Conservation (phyloP, 1,140 invertebrate species). For the Papilio polytes region DNA sequence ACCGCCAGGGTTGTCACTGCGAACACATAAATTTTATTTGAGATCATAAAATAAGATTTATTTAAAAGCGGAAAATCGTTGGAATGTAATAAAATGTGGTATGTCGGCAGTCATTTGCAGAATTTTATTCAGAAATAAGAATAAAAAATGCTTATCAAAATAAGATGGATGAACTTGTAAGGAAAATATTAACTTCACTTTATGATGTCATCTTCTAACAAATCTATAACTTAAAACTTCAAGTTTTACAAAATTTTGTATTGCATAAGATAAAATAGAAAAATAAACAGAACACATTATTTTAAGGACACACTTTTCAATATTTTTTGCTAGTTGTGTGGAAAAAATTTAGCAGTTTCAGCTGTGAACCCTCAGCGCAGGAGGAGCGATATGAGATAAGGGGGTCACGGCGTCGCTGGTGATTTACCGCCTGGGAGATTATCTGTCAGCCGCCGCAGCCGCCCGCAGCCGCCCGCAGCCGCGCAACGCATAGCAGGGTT, state of each 20-base stretch:
- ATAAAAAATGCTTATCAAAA: no score
- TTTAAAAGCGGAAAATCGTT: not conserved
- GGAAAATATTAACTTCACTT: no score
- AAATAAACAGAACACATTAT: no score
- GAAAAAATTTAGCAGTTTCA: constrained; percentile 10
- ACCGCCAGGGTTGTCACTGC: constrained; percentile 57
- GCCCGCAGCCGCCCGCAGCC: constrained; percentile 41
- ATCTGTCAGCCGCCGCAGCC: constrained; percentile 44
- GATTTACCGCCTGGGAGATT: constrained; percentile 54
- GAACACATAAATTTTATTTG: constrained; percentile 9
- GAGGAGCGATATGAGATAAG: constrained; percentile 48
- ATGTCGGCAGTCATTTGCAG: no score
- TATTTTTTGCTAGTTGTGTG: not conserved
- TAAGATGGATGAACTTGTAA: no score
- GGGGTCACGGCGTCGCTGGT: constrained; percentile 43
- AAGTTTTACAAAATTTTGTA: no score
- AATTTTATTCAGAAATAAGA: no score
- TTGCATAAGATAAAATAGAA: no score
- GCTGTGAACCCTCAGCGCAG: constrained; percentile 40
- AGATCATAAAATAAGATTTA: constrained; percentile 6
- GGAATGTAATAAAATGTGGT: not conserved
- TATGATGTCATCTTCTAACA: no score
- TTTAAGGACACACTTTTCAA: not conserved
- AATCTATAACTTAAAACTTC: no score
- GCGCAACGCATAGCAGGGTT: constrained; percentile 22